Evolutionary conservation across 1,140 invertebrate genomes (phyloP).

Genomic region (Calephelis virginiensis): DNA sequence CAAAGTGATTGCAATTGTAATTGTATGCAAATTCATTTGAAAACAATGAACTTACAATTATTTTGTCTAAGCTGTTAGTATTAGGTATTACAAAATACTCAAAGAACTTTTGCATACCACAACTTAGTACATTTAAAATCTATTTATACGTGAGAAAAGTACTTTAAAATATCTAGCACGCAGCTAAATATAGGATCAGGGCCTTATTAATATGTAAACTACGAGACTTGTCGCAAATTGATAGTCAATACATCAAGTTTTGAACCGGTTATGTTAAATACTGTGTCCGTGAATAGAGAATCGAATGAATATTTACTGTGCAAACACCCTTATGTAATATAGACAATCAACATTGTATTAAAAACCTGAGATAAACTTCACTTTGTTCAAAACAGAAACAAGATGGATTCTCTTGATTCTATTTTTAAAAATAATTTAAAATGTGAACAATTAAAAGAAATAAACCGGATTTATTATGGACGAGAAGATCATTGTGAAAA

Average conservation of each 20-base stretch:
- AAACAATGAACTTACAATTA: too few species aligned
- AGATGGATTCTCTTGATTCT: slow-evolving; percentile 50
- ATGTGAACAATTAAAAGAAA: slow-evolving; percentile 82
- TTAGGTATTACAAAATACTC: neutral
- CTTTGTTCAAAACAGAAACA: slow-evolving; percentile 22
- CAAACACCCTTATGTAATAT: slow-evolving; percentile 41
- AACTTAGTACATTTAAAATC: slow-evolving; percentile 7
- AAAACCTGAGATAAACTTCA: slow-evolving; percentile 6
- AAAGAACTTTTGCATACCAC: neutral
- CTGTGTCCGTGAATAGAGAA: slow-evolving; percentile 15
- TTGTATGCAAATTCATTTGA: too few species aligned
- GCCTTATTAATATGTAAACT: slow-evolving; percentile 28
- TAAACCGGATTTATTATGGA: slow-evolving; percentile 89
- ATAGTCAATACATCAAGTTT: slow-evolving; percentile 36
- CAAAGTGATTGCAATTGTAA: too few species aligned
- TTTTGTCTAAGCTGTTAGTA: too few species aligned
- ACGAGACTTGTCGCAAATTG: slow-evolving; percentile 18
- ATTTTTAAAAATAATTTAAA: slow-evolving; percentile 66
- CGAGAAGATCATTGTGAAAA: slow-evolving; percentile 56
- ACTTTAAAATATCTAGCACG: slow-evolving; percentile 15
- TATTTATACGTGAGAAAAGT: slow-evolving; percentile 5
- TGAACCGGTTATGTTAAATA: slow-evolving; percentile 28
- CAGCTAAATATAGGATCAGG: slow-evolving; percentile 16
- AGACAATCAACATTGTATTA: slow-evolving; percentile 24
- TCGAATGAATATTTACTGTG: slow-evolving; percentile 22